phyloP scores from a whole-genome alignment of 2,888 invertebrate species.

The Phalera bucephala region DNA sequence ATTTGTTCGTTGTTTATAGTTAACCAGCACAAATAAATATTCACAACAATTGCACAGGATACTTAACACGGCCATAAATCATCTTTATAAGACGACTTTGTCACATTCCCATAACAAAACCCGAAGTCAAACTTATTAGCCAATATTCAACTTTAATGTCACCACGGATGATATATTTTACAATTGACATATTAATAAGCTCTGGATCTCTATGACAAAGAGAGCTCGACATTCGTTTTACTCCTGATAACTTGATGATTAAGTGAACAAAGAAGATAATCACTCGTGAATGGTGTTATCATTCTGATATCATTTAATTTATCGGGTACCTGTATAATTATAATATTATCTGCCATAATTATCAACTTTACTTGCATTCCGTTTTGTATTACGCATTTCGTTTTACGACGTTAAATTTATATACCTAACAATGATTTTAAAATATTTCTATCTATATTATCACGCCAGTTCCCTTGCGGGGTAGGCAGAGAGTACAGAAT shows the following conservation, averaged over 20 bases:
- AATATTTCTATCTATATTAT: too few relatives aligned
- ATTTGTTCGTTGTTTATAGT: conserved; percentile 81
- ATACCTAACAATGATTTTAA: too few relatives aligned
- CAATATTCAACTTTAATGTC: conserved; percentile 53
- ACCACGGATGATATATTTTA: conserved; percentile 38
- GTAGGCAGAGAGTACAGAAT: too few relatives aligned
- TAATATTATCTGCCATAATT: too few relatives aligned
- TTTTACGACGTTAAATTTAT: too few relatives aligned
- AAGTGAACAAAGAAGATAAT: conserved; percentile 40
- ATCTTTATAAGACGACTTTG: conserved; percentile 80
- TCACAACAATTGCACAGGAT: conserved; percentile 79
- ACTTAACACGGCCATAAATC: conserved; percentile 80
- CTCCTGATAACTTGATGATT: conserved; percentile 48
- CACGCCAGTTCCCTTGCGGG: too few relatives aligned
- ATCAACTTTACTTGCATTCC: too few relatives aligned
- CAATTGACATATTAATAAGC: conserved; percentile 33
- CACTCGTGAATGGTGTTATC: conserved; percentile 33
- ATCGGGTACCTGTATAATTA: conserved; percentile 8
- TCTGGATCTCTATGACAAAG: conserved; percentile 36
- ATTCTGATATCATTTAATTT: conserved; percentile 23
- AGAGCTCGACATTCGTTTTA: conserved; percentile 35
- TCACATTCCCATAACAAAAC: conserved; percentile 72
- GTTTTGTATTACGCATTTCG: too few relatives aligned
- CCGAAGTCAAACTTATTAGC: conserved; percentile 30
- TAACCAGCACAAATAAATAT: conserved; percentile 80